A percentile compares a stretch with the other conserved stretches of the same genome.
phyloP scores from a whole-genome alignment of 1,140 invertebrate species.

The Bombus turneri region DNA sequence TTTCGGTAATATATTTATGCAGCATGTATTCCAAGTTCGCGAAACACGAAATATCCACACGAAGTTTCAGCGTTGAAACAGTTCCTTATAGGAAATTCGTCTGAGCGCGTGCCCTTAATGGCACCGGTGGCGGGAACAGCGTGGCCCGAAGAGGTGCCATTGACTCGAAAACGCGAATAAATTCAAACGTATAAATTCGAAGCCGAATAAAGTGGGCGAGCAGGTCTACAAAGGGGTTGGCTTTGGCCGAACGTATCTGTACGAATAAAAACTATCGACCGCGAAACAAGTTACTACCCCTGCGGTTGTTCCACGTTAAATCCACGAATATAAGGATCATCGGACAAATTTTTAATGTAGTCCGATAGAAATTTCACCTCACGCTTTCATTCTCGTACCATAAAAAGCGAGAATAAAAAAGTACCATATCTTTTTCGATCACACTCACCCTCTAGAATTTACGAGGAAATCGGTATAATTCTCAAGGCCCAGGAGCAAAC shows the following conservation, averaged over 20 bases:
- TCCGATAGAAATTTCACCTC: not conserved
- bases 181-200: constrained; percentile 51
- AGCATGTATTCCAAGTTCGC: not conserved
- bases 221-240: constrained; percentile 8
- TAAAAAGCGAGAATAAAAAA: not conserved
- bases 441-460: not conserved
- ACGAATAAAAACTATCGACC: constrained; percentile 7
- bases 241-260: not conserved
- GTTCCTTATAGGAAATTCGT: constrained; percentile 5
- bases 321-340: not conserved
- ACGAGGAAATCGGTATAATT: not conserved
- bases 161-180: constrained; percentile 50
- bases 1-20: not conserved
- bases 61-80: not conserved
- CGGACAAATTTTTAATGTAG: not conserved
- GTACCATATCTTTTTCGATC: too few species aligned
- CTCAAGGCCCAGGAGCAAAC: not conserved
- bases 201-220: constrained; percentile 15
- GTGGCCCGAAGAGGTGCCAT: not conserved
- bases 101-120: constrained; percentile 13
- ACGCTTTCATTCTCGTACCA: not conserved
- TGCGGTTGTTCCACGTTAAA: too few species aligned
- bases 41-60: not conserved
- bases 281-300: not conserved
- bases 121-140: constrained; percentile 11